phyloP scores from a whole-genome alignment of 2,888 invertebrate species.

The Dicranocentrus wangi region DNA sequence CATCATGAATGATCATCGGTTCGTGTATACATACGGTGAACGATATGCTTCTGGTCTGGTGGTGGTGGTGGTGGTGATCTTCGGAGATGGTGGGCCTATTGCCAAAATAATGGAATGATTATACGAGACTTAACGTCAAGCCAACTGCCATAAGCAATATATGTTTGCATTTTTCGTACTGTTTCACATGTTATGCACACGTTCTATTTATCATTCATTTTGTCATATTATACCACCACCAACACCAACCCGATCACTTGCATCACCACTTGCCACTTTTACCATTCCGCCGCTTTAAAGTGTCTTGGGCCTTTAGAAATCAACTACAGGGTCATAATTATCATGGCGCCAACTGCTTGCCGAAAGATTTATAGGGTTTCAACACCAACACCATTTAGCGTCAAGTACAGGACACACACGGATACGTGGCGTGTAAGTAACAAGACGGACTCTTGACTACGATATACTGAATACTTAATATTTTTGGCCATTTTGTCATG shows the following conservation, averaged over 20 bases:
- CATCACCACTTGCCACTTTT: constrained; percentile 24
- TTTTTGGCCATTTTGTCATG: constrained; percentile 47
- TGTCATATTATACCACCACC: constrained; percentile 9
- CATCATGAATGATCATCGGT: too few relatives aligned
- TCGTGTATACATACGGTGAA: background rate
- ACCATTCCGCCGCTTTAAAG: constrained; percentile 36
- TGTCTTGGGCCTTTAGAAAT: constrained; percentile 58
- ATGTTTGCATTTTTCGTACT: background rate
- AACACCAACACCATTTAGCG: constrained; percentile 59
- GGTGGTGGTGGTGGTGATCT: background rate
- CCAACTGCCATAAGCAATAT: constrained; percentile 50
- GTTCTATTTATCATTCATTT: constrained; percentile 53
- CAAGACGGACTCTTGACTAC: background rate
- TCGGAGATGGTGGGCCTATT: constrained; percentile 54
- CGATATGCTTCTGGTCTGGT: background rate
- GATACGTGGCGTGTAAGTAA: constrained; percentile 2
- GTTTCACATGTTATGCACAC: constrained; percentile 34
- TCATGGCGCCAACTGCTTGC: constrained; percentile 67
- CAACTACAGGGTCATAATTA: constrained; percentile 66
- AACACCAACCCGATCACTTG: constrained; percentile 39
- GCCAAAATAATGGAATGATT: constrained; percentile 58
- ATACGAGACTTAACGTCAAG: constrained; percentile 49
- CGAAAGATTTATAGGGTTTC: constrained; percentile 63
- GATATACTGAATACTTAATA: constrained; percentile 42
- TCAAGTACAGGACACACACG: constrained; percentile 55